Evolutionary conservation across 2,113 vertebrate species (phyloP), one percentile per base, ranked within the genome.

Genomic region (Burhinus oedicnemus): DNA sequence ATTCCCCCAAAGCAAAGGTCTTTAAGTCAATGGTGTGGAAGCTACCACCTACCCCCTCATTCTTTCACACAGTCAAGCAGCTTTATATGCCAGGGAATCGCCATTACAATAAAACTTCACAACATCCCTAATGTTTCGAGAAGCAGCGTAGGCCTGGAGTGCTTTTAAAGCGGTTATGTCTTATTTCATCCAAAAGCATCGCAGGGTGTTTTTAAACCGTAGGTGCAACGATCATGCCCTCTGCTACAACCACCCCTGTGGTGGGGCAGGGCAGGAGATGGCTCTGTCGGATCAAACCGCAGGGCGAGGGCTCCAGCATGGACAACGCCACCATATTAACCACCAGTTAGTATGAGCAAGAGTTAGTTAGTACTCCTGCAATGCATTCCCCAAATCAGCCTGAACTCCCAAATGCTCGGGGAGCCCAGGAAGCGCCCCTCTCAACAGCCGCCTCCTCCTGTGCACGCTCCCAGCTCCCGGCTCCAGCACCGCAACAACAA

Each of bases 211-310:
- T 66, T 40, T 26, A 69, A 42, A 29, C 40, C 3, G 0, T 6
- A 30, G 68, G 27, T 0, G 0, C 30, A 45, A n/a, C 6, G 3
- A 19, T 22, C 29, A 5, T 25, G 27, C 8, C 15, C 61, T 65
- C 32, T 57, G 40, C 15, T 40, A n/a, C 44, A 81, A 7, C 11
- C 58, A 8, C 15, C 52, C 34, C 51, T 6, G 4, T 1, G 0
- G 26, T 5, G 8, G 69, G 58, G 40, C 47, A 30, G 5, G 29
- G 20, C 70, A 75, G 29, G n/a, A 14, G 27, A 6, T 1, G 1
- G 60, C 4, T 4, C 38, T 1, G 7, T 9, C 0, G 0, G 30
- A 54, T 1, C 4, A 44, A 60, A 57, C 36, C 3, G 0, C 2
- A 1, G 64, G 2, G 5, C 5, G 0, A 61, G 13, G 38, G 65